Evolutionary conservation across 2,113 vertebrate species (phyloP), one percentile per base, ranked within the genome.

Genomic region (Esox niger): DNA sequence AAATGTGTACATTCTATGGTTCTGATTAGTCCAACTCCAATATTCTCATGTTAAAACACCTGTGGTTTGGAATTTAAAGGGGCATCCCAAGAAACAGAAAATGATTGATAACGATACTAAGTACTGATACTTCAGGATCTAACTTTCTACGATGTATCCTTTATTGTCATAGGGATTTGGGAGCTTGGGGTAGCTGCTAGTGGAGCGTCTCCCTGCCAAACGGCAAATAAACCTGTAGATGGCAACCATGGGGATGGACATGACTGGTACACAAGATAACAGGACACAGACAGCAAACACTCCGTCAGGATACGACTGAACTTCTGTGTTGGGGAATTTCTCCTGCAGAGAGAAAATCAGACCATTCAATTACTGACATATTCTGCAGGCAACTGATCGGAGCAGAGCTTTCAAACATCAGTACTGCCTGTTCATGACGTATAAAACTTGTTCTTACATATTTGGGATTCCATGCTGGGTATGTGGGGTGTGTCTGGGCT

Each of bases 391-490:
- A 43, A 15, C 38, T 43, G 38, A 43, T 43, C 38, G 13, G 38
- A 43, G 15, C 15, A 43, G 38, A 43, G 13, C 3, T 11, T 13
- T 15, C 13, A 2, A 43, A 43, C 38, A 43, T 15, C 5, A 4
- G 2, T 43, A 43, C 13, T 43, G 13, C 13, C 13, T 43, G 38
- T 43, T 43, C 38, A 10, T 43, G 38, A 43, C 15, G 15, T 10
- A 43, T 43, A 43, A 15, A n/a, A n/a, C n/a, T n/a, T 20, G n/a
- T 21, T 58, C 93, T 62, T 92, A 96, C 95, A 0, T 93, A 91
- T 70, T 68, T 71, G 35, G 95, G 93, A 60, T 98, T 87, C 96
- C 96, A 98, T 64, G 94, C 73, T 3, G 64, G 46, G 47, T 97
- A 98, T 6, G 68, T 79, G 1, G 91, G 88, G 0, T 86, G 66